Conservation (phyloP, 2,888 invertebrate species). For the Harpagoxenus sublaevis region DNA sequence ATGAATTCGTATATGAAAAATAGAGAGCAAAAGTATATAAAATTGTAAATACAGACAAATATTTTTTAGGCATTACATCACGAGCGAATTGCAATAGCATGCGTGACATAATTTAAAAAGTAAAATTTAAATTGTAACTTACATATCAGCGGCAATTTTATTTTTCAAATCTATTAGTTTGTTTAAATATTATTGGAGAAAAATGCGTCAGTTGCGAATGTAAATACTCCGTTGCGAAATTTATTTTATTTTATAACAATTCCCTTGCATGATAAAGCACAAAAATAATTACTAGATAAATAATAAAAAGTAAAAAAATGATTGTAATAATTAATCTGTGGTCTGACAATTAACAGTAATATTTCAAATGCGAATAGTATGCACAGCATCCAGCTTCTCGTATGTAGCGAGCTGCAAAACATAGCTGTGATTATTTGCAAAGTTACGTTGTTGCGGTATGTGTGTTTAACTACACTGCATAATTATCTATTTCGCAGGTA, state of each 20-base stretch:
- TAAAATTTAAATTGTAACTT: not conserved
- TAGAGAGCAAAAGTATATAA: not conserved
- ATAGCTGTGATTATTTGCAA: conserved; percentile 39
- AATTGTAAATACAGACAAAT: conserved; percentile 3
- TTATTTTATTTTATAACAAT: not conserved
- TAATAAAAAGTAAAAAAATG: not conserved
- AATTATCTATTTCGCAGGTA: conserved; percentile 52
- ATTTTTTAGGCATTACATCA: not conserved
- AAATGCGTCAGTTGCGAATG: not conserved
- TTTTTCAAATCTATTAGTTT: not conserved
- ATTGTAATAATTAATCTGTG: not conserved
- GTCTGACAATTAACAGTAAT: not conserved
- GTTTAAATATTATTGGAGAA: not conserved
- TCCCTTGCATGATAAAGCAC: not conserved
- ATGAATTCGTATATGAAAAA: not conserved
- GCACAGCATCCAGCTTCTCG: not conserved
- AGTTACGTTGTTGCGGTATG: conserved; percentile 10
- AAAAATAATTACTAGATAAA: not conserved
- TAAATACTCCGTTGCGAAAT: not conserved
- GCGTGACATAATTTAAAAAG: not conserved
- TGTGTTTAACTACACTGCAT: conserved; percentile 12
- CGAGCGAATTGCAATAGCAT: not conserved
- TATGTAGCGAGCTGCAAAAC: not conserved
- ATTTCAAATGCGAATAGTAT: not conserved
- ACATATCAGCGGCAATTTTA: not conserved